These are phyloP conservation scores for Meloidogyne hapla DNA, from an alignment of 1,140 invertebrate species.

Conservation along the genomic window DNA sequence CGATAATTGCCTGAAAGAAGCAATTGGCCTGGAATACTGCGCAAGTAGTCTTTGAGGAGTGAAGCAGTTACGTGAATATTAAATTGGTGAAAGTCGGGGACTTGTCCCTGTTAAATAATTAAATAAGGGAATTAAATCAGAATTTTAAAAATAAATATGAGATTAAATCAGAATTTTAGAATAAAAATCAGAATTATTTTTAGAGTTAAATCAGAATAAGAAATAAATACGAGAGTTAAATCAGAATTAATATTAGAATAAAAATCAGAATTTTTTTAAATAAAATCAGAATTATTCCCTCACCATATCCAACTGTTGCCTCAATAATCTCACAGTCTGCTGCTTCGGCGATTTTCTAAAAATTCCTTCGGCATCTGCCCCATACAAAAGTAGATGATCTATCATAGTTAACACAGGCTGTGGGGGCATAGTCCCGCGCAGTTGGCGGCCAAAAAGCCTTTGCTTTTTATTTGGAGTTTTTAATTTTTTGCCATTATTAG, in stretches of 20 bases:
- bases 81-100: constrained; percentile 52
- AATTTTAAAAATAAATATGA: not conserved
- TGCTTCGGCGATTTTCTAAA: constrained; percentile 55
- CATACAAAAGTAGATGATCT: constrained; percentile 46
- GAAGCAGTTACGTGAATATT: constrained; percentile 52
- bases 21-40: constrained; percentile 49
- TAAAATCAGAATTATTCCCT: not conserved
- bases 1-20: constrained; percentile 52
- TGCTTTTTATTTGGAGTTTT: constrained; percentile 11
- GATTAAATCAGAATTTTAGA: too few species aligned
- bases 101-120: constrained; percentile 39
- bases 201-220: too few species aligned
- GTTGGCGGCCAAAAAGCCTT: constrained; percentile 40
- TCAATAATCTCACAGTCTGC: constrained; percentile 40
- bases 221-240: too few species aligned
- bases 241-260: too few species aligned
- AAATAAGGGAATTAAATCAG: constrained; percentile 1
- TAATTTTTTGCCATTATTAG: constrained; percentile 7
- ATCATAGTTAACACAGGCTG: constrained; percentile 53
- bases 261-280: too few species aligned
- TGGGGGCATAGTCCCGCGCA: constrained; percentile 52
- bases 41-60: constrained; percentile 51
- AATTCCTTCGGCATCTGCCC: constrained; percentile 46
- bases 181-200: too few species aligned
- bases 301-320: constrained; percentile 38